Base-by-base conservation (phyloP, 1,140 invertebrate genomes). In the Plectus sambesii region DNA sequence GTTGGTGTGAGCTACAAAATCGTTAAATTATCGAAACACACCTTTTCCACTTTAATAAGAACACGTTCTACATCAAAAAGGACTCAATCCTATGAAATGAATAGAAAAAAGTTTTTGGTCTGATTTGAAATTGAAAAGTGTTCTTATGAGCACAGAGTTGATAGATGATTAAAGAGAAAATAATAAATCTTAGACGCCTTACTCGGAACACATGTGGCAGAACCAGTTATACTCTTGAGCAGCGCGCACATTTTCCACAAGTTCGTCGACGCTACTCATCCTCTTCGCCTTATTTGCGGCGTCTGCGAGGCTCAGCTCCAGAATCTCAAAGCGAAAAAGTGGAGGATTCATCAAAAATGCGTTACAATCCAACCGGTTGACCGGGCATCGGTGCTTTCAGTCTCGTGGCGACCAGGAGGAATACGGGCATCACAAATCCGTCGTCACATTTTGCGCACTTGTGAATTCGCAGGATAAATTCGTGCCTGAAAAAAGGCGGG, bases 391-490 rank as follows among this genome's bases (percentile, higher is more conserved):
- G 35, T 8, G 25, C 29, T 25, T 47, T 58, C 12, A 63, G 35
- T 45, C 66, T 63, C 0, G 61, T 66, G n/a, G 59, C 48, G 15
- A 63, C 42, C 29, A 63, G 36, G 12, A 49, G 44, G 47, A 63
- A 63, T n/a, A 63, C 60, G 1, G 62, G 62, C 62, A 63, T 63
- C 15, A 45, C 37, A 37, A 66, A 63, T 19, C 56, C 60, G 17
- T 40, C 41, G 17, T 61, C 62, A 15, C 55, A 42, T 25, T 40
- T 47, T 17, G 53, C 61, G 20, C 54, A 47, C 25, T 51, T 56
- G 8, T 63, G 62, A 2, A 66, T 49, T 30, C 59, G 51, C 3
- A 66, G 43, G 2, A 60, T 39, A 41, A 47, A 61, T 27, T 39
- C 47, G 6, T 57, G 39, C n/a, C 5, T 19, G 17, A 40, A 17